These are phyloP conservation scores for Drosophila carrolli DNA, from an alignment of 1,140 invertebrate genomes.

Conservation along the genomic window DNA sequence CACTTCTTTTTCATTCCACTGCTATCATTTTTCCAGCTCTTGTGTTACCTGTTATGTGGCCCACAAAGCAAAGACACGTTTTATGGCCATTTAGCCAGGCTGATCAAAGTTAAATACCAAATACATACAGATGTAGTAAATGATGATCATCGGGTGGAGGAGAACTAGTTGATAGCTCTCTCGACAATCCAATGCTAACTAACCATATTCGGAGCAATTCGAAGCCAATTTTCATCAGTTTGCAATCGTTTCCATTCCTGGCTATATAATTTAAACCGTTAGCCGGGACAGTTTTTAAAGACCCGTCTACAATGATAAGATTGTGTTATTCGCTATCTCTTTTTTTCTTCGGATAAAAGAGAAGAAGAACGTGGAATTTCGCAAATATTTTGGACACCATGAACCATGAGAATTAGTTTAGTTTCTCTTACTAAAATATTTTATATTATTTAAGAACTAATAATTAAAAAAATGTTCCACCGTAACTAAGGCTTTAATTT, in stretches of 20 bases:
- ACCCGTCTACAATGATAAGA: constrained; percentile 26
- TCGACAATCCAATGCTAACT: constrained; percentile 21
- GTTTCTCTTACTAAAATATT: no score
- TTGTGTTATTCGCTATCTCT: constrained; percentile 17
- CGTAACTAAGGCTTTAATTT: no score
- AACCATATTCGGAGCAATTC: constrained; percentile 39
- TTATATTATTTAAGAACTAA: no score
- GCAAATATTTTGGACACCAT: constrained; percentile 25
- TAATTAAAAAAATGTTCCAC: no score
- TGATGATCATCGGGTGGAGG: constrained; percentile 3
- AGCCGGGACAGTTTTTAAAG: constrained; percentile 19
- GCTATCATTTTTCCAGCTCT: constrained; percentile 13
- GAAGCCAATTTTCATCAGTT: constrained; percentile 26
- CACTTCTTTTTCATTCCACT: constrained; percentile 1
- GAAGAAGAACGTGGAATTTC: constrained; percentile 33
- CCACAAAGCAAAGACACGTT: constrained; percentile 29
- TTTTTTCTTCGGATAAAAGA: constrained; percentile 1
- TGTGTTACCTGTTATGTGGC: constrained; percentile 16
- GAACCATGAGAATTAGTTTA: constrained; percentile 22
- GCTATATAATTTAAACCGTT: constrained; percentile 24
- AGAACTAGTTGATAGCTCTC: constrained; percentile 32
- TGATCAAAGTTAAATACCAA: constrained; percentile 30
- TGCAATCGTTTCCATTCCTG: constrained; percentile 32
- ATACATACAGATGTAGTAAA: constrained; percentile 21
- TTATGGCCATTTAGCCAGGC: constrained; percentile 21